Percentiles rank a stretch among this genome's conserved stretches.
phyloP scores from a whole-genome alignment of 2,113 vertebrate genomes.

The Burhinus bistriatus region DNA sequence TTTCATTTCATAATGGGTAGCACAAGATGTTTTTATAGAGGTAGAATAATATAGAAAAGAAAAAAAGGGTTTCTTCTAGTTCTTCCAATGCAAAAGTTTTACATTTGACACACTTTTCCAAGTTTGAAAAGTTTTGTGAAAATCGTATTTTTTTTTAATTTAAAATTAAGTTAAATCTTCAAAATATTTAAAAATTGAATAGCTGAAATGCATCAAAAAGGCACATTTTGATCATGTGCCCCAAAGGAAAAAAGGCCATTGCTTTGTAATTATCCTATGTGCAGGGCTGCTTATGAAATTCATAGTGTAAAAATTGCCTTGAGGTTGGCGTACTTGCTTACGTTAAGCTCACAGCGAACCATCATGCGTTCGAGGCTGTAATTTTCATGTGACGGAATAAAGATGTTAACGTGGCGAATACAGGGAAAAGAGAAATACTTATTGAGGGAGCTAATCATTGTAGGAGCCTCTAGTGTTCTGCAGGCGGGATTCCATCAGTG shows the following conservation, averaged over 20 bases:
- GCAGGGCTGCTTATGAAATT: not conserved
- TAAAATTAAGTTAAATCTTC: not conserved
- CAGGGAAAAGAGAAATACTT: not conserved
- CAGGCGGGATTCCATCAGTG: not conserved
- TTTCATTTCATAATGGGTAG: not conserved
- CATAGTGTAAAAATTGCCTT: not conserved
- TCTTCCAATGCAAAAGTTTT: not conserved
- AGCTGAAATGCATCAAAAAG: not conserved
- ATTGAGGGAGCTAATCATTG: not conserved
- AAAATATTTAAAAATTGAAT: not conserved
- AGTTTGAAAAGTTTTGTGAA: not conserved
- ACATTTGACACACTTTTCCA: not conserved
- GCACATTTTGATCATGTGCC: not conserved
- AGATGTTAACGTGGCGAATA: not conserved
- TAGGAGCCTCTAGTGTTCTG: not conserved
- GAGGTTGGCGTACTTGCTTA: not conserved
- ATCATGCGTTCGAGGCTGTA: fast-evolving
- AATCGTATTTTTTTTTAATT: not conserved
- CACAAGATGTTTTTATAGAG: not conserved
- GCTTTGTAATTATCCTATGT: not conserved
- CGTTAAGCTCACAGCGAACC: not conserved
- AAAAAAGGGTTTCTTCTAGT: not conserved
- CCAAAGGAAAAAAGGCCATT: not conserved
- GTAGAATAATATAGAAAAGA: not conserved
- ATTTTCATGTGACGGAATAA: not conserved